phyloP scores from a whole-genome alignment of 2,113 vertebrate genomes.

The Nettapus auritus region DNA sequence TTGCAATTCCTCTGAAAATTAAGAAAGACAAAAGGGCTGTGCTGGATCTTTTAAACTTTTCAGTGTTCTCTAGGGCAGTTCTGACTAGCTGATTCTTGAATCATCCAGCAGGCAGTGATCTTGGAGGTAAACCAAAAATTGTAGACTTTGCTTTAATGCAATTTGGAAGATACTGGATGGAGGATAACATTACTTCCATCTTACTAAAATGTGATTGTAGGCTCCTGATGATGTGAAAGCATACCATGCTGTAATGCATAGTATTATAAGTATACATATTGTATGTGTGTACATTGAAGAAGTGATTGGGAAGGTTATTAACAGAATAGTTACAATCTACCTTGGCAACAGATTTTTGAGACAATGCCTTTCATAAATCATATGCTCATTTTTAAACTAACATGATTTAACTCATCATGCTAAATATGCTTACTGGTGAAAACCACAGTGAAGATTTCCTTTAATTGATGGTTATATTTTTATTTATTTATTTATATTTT shows the following conservation, averaged over 20 bases:
- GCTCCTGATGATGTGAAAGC: not conserved
- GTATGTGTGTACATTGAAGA: not conserved
- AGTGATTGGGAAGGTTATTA: not conserved
- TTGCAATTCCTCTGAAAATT: not conserved
- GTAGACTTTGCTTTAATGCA: not conserved
- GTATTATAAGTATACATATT: not conserved
- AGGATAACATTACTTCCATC: not conserved
- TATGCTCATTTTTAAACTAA: not conserved
- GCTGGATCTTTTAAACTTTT: not conserved
- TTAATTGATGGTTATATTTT: not conserved
- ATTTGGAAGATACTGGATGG: not conserved
- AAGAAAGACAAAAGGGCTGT: not conserved
- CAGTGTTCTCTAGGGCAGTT: not conserved
- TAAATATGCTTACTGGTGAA: not conserved
- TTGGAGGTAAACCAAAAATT: conserved; percentile 15
- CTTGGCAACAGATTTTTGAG: not conserved
- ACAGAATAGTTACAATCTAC: not conserved
- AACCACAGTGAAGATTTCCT: not conserved
- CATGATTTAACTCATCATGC: not conserved
- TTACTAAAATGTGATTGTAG: not conserved
- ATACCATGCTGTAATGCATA: not conserved
- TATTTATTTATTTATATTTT: not conserved
- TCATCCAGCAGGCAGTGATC: not conserved
- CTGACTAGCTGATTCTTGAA: not conserved
- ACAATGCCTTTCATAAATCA: not conserved